Base-by-base conservation (phyloP, 2,888 invertebrate genomes). In the Drosophila robusta region DNA sequence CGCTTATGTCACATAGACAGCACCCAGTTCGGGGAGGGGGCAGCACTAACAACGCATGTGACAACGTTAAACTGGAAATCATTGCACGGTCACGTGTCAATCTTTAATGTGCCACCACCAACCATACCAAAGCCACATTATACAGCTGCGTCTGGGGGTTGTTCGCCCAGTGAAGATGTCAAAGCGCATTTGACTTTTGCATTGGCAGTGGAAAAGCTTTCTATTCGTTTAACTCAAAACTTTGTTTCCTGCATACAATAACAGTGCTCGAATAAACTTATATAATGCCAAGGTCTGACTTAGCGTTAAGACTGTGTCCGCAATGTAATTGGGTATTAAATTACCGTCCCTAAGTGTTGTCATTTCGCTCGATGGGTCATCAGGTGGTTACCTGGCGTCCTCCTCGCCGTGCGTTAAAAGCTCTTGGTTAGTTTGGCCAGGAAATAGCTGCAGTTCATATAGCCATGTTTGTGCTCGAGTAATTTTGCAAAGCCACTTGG, bases 51-150 rank as follows among this genome's bases (percentile, higher is more conserved):
- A 64, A 61, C 66, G 78, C 83, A 78, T 89, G 88, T 89, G 88
- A 87, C 89, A 89, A 80, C 72, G 82, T 85, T 89, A 89, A 90
- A 83, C 84, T 83, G 77, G 65, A 90, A 90, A 91, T 91, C 90
- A 90, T 90, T 90, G 91, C 91, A 90, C 79, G 91, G 90, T 91
- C 91, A 90, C 90, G 90, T 91, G 91, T 89, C 90, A 89, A 89
- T 90, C 90, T 87, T 74, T 87, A 89, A 89, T 83, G 83, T 78
- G 39, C 61, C 45, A 29, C 29, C 24, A 34, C 18, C 55, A 34
- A 9, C 14, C 34, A 14, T 2, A n/a, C 22, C 16, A 24, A 7
- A 42, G 41, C 18, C 42, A 38, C 58, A 47, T 63, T 46, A 42
- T 18, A 39, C 6, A 41, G 22, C 42, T 44, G 47, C 36, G 6